Conservation (phyloP, 2,113 vertebrate genomes). For the Chlorodrepanis virens region DNA sequence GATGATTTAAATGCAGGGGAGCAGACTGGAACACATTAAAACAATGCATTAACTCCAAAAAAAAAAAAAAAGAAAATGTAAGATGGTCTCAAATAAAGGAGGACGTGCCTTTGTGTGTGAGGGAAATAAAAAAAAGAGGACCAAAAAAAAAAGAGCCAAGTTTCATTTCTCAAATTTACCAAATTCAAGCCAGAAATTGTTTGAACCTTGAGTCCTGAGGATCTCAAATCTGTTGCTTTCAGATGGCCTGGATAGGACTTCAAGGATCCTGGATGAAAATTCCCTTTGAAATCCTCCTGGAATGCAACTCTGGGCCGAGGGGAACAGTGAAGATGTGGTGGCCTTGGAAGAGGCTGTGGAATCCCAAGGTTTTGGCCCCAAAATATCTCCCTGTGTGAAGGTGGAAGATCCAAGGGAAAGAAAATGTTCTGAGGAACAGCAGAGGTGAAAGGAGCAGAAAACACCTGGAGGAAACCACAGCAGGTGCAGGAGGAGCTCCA, state of each 20-base stretch:
- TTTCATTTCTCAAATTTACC: neutral
- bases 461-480: neutral
- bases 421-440: neutral
- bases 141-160: neutral
- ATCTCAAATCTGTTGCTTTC: neutral
- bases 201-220: neutral
- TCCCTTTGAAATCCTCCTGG: neutral
- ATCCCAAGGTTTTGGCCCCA: neutral
- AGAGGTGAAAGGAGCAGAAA: neutral
- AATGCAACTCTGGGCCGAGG: neutral
- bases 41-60: neutral
- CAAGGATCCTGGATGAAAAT: neutral
- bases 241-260: neutral
- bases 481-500: neutral
- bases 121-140: fast-evolving
- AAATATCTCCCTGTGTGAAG: neutral
- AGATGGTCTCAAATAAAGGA: neutral
- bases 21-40: neutral
- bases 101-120: neutral
- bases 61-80: neutral
- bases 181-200: neutral
- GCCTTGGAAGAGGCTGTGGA: neutral
- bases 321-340: fast-evolving
- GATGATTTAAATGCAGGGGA: conserved; percentile 30
- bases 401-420: neutral